Base-by-base conservation (phyloP, 2,888 invertebrate species). In the Patella depressa region DNA sequence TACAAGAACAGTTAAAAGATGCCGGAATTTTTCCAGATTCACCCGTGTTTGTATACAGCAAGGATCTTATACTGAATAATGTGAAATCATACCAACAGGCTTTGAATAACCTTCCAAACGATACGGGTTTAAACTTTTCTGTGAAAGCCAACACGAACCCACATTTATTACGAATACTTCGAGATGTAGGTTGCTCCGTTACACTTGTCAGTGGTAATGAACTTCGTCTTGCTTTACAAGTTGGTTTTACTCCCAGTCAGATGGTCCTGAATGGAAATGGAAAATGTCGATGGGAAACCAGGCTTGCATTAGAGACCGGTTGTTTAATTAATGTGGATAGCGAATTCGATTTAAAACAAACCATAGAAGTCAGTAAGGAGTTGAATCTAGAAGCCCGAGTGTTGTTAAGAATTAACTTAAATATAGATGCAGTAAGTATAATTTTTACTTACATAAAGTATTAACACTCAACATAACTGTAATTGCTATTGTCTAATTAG, bases 291-390 rank as follows among this genome's bases (percentile, higher is more conserved):
- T 91, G 90, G 90, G 92, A 92, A 81, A 86, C 92, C 4, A 88
- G 88, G 53, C 73, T 90, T 70, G 92, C 92, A 0, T 83, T 92
- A 4, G 81, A 85, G 34, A 76, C 83, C 19, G 90, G 88, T 2
- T 89, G 90, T 29, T 78, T 91, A n/a, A 82, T 92, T 29, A 92
- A 92, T 78, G 88, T 92, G 1, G 92, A 92, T 80, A 91, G 91
- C n/a, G 71, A 84, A 15, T 92, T 91, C 80, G 91, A 92, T 82
- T 83, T 91, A 17, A 78, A 84, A 54, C 88, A 89, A 74, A 89
- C 91, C 2, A 80, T 87, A n/a, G 54, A 81, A 73, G 82, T 88
- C 14, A 86, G 89, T 53, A 77, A 79, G 53, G 74, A 80, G 24
- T 75, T 83, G 5, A 77, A 81, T 24, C 81, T 77, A 71, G 74